Evolutionary conservation across 2,113 vertebrate species (phyloP), one percentile per base, ranked within the genome.

Genomic region (Pteropus alecto): DNA sequence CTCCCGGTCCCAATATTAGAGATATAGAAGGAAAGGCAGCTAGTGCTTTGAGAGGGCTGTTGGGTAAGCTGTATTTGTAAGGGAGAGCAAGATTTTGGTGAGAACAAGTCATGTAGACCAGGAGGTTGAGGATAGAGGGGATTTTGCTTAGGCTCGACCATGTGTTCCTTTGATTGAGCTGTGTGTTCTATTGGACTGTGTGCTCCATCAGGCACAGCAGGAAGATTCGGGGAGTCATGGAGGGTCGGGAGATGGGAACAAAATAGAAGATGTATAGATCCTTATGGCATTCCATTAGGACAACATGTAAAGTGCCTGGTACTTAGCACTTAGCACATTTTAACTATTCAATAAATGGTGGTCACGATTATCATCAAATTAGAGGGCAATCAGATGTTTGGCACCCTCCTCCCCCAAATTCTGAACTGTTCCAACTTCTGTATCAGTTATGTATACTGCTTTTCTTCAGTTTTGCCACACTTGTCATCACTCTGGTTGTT

Each of bases 161-260:
- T 38, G 30, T 30, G 3, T 43, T 86, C 51, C 21, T 38, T 38
- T 38, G 38, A 24, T 61, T n/a, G 26, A 54, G 21, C 24, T n/a
- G 0, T 33, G 28, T 11, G 1, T 43, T 87, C 48, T 35, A 4
- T 1, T 48, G 16, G 51, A 51, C 24, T n/a, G 0, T 33, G 28
- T 14, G 1, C 35, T 87, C 48, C 35, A 9, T 1, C 38, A 13
- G 13, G 2, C 11, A 14, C 3, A n/a, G 12, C 4, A 21, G 9
- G 9, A 26, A 0, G 6, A 7, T 2, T 60, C 19, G 2, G 65
- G 41, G 28, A 35, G 51, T 43, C 30, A 33, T 5, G n/a, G 58
- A 26, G 43, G 15, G 6, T 9, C 71, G 18, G 56, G 65, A 68
- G 14, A 19, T 26, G 19, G 43, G 61, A 21, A 38, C 24, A 83